Evolutionary conservation across 2,888 invertebrate species (phyloP).

Genomic region (Dinocampus coccinellae): DNA sequence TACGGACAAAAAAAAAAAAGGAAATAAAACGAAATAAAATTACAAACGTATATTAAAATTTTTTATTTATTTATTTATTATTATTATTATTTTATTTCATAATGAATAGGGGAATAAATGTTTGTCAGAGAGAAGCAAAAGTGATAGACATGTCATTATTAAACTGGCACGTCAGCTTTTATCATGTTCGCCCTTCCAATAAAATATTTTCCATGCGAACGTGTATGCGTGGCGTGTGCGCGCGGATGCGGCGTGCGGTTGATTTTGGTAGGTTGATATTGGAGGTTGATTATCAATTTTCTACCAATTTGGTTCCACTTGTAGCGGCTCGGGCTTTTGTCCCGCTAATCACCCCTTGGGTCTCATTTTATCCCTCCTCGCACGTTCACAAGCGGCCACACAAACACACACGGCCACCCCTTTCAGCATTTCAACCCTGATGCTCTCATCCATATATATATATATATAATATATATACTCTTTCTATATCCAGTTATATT

Average conservation of each 20-base stretch:
- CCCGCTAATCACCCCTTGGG: constrained; percentile 66
- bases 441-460: constrained; percentile 16
- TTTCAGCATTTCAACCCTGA: constrained; percentile 46
- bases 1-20: too few species aligned
- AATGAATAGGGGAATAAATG: background rate
- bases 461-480: too few species aligned
- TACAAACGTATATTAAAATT: too few species aligned
- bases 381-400: constrained; percentile 34
- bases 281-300: constrained; percentile 68
- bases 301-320: constrained; percentile 69
- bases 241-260: constrained; percentile 17
- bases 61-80: too few species aligned
- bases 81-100: background rate
- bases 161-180: constrained; percentile 22
- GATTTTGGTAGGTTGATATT: constrained; percentile 57
- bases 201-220: constrained; percentile 24
- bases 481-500: constrained; percentile 14
- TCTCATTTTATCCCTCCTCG: constrained; percentile 54
- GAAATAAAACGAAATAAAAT: too few species aligned
- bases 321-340: constrained; percentile 66
- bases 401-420: constrained; percentile 49
- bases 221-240: background rate
- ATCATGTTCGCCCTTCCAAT: constrained; percentile 4
- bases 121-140: background rate
- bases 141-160: constrained; percentile 32